Evolutionary conservation across 2,888 invertebrate species (phyloP).

Genomic region (Eristalis pertinax): DNA sequence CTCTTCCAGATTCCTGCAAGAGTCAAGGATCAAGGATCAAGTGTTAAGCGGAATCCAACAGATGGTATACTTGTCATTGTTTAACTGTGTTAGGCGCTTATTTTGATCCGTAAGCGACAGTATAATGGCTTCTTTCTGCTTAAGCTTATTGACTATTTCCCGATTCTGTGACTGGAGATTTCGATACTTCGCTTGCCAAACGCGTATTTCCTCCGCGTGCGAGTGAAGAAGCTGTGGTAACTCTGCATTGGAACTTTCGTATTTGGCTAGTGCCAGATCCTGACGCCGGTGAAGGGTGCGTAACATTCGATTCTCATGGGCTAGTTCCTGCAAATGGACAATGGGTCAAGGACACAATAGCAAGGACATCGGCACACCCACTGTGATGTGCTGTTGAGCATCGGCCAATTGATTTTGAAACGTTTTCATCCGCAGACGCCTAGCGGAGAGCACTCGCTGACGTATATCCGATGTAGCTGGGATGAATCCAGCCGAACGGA

Average conservation of each 20-base stretch:
- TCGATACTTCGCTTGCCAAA: constrained; percentile 87
- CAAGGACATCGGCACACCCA: constrained; percentile 77
- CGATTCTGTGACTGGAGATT: constrained; percentile 85
- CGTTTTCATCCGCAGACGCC: constrained; percentile 88
- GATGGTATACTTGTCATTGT: constrained; percentile 85
- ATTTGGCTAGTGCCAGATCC: constrained; percentile 88
- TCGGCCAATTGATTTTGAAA: constrained; percentile 91
- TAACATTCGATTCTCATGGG: constrained; percentile 88
- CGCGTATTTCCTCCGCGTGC: constrained; percentile 89
- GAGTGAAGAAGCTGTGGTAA: constrained; percentile 87
- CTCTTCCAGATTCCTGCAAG: constrained; percentile 85
- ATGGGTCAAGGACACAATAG: neutral
- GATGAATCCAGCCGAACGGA: constrained; percentile 76
- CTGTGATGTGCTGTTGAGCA: constrained; percentile 89
- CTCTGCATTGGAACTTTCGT: constrained; percentile 89
- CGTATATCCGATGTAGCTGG: constrained; percentile 80
- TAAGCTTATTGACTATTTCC: constrained; percentile 85
- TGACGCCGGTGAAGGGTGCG: constrained; percentile 90
- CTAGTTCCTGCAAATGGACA: constrained; percentile 83
- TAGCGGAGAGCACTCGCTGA: constrained; percentile 89
- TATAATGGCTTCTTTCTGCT: constrained; percentile 87
- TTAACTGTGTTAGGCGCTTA: constrained; percentile 86
- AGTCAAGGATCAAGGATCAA: neutral
- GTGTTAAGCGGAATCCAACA: neutral
- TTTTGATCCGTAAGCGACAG: constrained; percentile 86